Conservation (phyloP, 2,888 invertebrate species). For the Baccha elongata region DNA sequence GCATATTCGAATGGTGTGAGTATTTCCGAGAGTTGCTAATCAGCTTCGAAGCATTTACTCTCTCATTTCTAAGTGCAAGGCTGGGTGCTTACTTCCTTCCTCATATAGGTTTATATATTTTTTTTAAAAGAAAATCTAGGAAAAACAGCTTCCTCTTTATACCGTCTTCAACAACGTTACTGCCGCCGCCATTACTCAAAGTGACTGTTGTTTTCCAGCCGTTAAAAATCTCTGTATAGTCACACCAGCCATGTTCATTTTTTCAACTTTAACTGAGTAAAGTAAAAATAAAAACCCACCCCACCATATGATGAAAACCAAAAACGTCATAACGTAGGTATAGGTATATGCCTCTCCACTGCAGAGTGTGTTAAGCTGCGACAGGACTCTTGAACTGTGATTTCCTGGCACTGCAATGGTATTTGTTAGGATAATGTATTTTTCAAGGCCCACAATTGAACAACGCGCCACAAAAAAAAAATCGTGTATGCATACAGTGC, state of each 20-base stretch:
- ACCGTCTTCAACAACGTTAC: background rate
- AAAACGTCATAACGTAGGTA: slow-evolving; percentile 37
- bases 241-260: slow-evolving; percentile 70
- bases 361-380: slow-evolving; percentile 62
- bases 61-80: slow-evolving; percentile 61
- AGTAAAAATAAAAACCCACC: slow-evolving; percentile 46
- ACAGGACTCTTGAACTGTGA: slow-evolving; percentile 74
- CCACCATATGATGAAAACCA: slow-evolving; percentile 24
- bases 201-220: slow-evolving; percentile 72
- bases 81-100: slow-evolving; percentile 71
- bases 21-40: slow-evolving; percentile 71
- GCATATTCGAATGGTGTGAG: slow-evolving; percentile 17
- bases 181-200: slow-evolving; percentile 55
- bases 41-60: slow-evolving; percentile 57
- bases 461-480: slow-evolving; percentile 37
- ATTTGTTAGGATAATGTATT: slow-evolving; percentile 70
- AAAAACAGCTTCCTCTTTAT: background rate
- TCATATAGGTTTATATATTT: slow-evolving; percentile 4
- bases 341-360: slow-evolving; percentile 5
- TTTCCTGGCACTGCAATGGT: slow-evolving; percentile 68
- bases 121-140: slow-evolving; percentile 25
- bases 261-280: slow-evolving; percentile 21
- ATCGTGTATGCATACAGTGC: background rate
- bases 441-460: slow-evolving; percentile 66
- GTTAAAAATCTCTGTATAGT: slow-evolving; percentile 61